Evolutionary conservation across 2,888 invertebrate genomes (phyloP), one percentile per base, ranked within the genome.

Genomic region (Chymomyza amoena): DNA sequence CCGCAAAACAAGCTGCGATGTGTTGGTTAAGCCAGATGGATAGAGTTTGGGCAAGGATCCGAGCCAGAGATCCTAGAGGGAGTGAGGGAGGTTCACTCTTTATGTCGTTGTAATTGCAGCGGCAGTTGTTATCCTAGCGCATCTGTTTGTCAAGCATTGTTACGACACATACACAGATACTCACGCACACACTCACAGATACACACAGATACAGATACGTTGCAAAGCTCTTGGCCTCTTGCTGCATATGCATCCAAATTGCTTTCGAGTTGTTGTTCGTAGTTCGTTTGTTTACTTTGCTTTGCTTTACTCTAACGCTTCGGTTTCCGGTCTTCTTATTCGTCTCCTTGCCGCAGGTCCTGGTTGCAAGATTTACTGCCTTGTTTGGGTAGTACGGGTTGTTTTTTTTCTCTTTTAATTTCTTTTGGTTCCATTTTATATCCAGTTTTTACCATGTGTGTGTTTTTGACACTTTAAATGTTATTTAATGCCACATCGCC

Each of bases 231-330:
- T 25, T 61, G 45, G 61, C 32, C 65, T n/a, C 15, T 61, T 20
- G 18, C 52, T 64, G 65, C 72, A 63, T 64, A 64, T 70, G 68
- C 73, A 73, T 72, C 82, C 76, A 88, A 88, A 88, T 84, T 87
- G 84, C 87, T 88, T 88, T 84, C 80, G 78, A 84, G 88, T 79
- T 70, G 68, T 72, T 86, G 84, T 84, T 84, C 85, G 39, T 63
- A 18, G 32, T 54, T 54, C n/a, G 28, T 45, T 61, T 61, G 36
- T 39, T 61, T 32, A 39, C 39, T 32, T 36, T 36, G 39, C 15
- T 32, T 32, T 45, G 39, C 39, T 45, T 45, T 13, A 45, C 39
- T 45, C 39, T 61, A 36, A 32, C 16, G 16, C 15, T 61, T 39
- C 18, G 61, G 20, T 50, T 61, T 61, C 20, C 45, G 39, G 45